These are phyloP conservation scores for Nasonia giraulti DNA, from an alignment of 1,140 invertebrate genomes.

Conservation along the genomic window DNA sequence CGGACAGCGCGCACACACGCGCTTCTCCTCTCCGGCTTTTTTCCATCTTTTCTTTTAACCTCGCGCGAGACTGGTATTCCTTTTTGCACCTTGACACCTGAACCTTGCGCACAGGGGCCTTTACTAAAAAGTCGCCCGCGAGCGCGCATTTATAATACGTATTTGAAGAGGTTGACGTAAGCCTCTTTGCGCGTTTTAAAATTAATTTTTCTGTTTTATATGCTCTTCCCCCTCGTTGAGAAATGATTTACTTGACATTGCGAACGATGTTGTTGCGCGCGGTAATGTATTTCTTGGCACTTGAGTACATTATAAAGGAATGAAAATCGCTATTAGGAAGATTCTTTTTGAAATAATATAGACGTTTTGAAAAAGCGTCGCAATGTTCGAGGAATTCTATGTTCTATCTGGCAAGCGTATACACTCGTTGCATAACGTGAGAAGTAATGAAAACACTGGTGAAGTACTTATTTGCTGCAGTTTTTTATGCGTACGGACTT, in stretches of 20 bases:
- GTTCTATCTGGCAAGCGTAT: not conserved
- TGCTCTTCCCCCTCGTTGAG: not conserved
- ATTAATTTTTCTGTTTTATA: constrained; percentile 30
- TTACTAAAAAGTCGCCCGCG: constrained; percentile 53
- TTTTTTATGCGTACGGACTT: not conserved
- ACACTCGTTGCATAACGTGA: not conserved
- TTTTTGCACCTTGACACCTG: constrained; percentile 60
- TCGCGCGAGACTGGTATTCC: constrained; percentile 41
- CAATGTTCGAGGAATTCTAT: not conserved
- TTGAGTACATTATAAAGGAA: not conserved
- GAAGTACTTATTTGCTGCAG: not conserved
- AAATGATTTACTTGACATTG: constrained; percentile 6
- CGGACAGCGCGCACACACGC: not conserved
- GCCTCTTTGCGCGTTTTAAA: constrained; percentile 19
- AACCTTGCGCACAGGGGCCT: constrained; percentile 44
- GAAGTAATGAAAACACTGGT: not conserved
- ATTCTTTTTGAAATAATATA: not conserved
- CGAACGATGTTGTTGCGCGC: not conserved
- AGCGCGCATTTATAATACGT: constrained; percentile 22
- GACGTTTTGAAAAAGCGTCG: too few relatives aligned
- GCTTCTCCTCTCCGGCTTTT: not conserved
- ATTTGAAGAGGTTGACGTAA: constrained; percentile 32
- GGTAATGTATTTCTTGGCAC: not conserved
- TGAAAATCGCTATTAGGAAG: not conserved
- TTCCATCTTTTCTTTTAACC: constrained; percentile 48